Conservation (phyloP, 1,140 invertebrate species). For the Physella acuta region DNA sequence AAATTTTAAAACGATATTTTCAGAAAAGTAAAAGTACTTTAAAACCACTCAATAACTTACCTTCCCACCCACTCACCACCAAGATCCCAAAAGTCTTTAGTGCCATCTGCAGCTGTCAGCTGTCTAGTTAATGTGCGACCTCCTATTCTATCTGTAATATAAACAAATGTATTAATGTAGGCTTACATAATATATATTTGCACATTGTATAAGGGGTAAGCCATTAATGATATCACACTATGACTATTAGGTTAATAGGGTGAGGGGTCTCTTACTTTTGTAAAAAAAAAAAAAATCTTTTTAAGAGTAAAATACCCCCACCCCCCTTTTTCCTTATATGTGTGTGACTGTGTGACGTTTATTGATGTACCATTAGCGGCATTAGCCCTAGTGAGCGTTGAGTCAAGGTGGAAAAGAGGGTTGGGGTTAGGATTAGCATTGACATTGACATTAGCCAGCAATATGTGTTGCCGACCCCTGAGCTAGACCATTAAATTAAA, state of each 20-base stretch:
- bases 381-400: no score
- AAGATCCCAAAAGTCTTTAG: slow-evolving; percentile 38
- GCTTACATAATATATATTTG: not conserved
- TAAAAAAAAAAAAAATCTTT: not conserved
- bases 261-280: no score
- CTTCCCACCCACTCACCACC: slow-evolving; percentile 44
- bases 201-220: not conserved
- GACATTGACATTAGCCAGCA: not conserved
- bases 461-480: not conserved
- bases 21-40: no score
- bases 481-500: not conserved
- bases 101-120: slow-evolving; percentile 34
- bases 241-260: no score
- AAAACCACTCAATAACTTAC: no score
- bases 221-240: no score
- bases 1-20: no score
- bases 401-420: no score
- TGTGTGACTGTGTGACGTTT: not conserved
- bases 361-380: no score
- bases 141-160: slow-evolving; percentile 35
- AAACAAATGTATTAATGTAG: not conserved
- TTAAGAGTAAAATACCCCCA: not conserved
- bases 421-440: no score
- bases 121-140: slow-evolving; percentile 36
- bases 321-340: not conserved